Conservation (phyloP, 1,140 invertebrate species). For the Drosophila mojavensis region DNA sequence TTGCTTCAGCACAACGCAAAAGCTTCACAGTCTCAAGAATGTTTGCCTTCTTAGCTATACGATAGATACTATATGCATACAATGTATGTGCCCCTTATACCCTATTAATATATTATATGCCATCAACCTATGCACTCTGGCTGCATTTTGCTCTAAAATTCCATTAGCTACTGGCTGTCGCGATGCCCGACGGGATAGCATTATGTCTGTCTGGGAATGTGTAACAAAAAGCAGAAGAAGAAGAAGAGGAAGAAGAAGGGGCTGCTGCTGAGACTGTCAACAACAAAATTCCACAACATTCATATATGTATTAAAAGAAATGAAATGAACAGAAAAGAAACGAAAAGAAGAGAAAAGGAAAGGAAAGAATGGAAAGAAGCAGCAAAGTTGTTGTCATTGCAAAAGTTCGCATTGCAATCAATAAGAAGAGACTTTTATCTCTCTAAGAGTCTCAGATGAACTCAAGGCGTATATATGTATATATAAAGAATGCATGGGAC, state of each 20-base stretch:
- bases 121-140: background rate
- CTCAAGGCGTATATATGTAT: background rate
- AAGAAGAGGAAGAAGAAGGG: background rate
- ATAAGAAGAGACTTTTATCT: constrained; percentile 50
- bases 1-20: no score
- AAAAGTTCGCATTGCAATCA: constrained; percentile 42
- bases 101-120: background rate
- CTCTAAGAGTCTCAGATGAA: constrained; percentile 12
- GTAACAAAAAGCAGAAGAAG: background rate
- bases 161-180: background rate
- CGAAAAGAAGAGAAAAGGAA: background rate
- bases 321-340: background rate
- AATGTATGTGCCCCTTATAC: background rate
- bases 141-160: constrained; percentile 3
- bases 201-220: constrained; percentile 21
- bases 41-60: background rate
- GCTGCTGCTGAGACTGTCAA: background rate
- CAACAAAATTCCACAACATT: constrained; percentile 11
- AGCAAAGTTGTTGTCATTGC: background rate
- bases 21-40: no score
- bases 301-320: background rate
- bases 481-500: background rate
- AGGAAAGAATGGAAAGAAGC: background rate
- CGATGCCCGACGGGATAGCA: constrained; percentile 5
- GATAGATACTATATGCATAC: background rate